Conservation (phyloP, 2,888 invertebrate genomes). For the Druceiella hillmani region DNA sequence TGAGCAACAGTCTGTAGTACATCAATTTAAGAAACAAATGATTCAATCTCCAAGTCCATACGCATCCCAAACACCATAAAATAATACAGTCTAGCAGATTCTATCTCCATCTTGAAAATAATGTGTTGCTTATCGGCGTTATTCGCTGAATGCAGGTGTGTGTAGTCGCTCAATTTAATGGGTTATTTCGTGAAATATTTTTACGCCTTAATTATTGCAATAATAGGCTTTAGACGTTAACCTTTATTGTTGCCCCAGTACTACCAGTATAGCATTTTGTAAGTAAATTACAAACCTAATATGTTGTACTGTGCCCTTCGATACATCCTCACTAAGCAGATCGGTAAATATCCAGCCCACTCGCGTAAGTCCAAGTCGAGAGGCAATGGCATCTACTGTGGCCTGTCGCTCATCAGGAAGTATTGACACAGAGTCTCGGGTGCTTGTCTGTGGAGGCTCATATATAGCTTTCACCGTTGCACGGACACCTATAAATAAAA, state of each 20-base stretch:
- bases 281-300: conserved; percentile 27
- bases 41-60: too few relatives aligned
- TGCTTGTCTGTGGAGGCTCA: conserved; percentile 92
- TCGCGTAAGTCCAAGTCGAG: conserved; percentile 65
- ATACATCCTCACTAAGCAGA: conserved; percentile 79
- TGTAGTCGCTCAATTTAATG: too few relatives aligned
- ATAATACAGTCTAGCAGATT: too few relatives aligned
- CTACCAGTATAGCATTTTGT: background rate
- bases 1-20: too few relatives aligned
- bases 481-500: conserved; percentile 55
- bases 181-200: too few relatives aligned
- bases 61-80: too few relatives aligned
- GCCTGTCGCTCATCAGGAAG: conserved; percentile 61
- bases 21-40: too few relatives aligned
- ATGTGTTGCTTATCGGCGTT: too few relatives aligned
- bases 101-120: too few relatives aligned
- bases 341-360: conserved; percentile 99
- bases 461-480: conserved; percentile 92
- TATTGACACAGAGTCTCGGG: conserved; percentile 61
- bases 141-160: too few relatives aligned
- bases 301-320: conserved; percentile 77
- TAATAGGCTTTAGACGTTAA: too few relatives aligned
- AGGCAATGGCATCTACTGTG: conserved; percentile 73
- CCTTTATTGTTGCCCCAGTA: conserved; percentile 10
- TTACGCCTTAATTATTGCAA: too few relatives aligned